Evolutionary conservation across 2,113 vertebrate species (phyloP), one percentile per base, ranked within the genome.

Genomic region (Cheirogaleus medius): DNA sequence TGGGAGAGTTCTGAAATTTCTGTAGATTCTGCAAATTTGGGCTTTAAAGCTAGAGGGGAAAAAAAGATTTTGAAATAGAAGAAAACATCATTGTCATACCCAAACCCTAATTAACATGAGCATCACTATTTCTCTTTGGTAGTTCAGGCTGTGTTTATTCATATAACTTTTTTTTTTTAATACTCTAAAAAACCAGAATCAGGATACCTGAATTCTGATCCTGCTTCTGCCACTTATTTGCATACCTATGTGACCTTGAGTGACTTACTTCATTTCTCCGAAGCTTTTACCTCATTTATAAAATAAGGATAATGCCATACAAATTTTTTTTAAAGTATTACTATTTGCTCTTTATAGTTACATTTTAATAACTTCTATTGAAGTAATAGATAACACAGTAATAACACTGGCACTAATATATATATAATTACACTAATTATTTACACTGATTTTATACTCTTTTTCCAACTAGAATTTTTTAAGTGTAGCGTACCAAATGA

Each of bases 1-100:
- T 99, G 99, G 5, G 99, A 99, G 92, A 99, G 99, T 97, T 99
- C 99, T 87, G 99, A 99, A 97, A 99, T 99, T 98, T 99, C 99
- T 98, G 99, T 99, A 90, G 99, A 99, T 96, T 99, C 99, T 14
- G 99, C 99, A 98, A 99, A 99, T 98, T 99, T 99, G 81, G 99
- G 99, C 98, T 99, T 99, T 98, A 99, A 98, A 56, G 99, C 99
- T 99, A 97, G 63, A 66, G 29, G 11, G 83, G 56, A 34, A 10
- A 58, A n/a, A 74, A 2, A 63, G 25, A 96, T 74, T 94, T 93
- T 87, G 18, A 10, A 95, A 95, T 17, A 95, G 29, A 90, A 91
- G 29, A 96, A 93, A 96, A 95, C 20, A 88, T 86, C 39, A 74
- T 3, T 73, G 27, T 85, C 68, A 89, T 25, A 93, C 4, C 7